phyloP scores from a whole-genome alignment of 2,113 vertebrate species.

The Athene noctua region DNA sequence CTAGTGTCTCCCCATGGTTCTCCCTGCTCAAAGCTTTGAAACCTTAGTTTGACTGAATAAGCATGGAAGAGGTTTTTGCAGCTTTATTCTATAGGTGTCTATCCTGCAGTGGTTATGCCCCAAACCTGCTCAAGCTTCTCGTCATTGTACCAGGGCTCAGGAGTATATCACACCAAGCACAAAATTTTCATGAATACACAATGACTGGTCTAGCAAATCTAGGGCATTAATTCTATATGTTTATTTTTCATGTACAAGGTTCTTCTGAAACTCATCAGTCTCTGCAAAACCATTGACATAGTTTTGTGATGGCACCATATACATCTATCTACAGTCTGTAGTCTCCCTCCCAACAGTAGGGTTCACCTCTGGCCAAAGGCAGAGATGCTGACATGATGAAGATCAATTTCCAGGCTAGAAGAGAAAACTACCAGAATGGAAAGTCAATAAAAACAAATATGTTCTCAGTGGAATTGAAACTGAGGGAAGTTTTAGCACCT shows the following conservation, averaged over 20 bases:
- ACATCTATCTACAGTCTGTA: neutral
- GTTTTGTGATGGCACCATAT: neutral
- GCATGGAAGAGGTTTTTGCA: neutral
- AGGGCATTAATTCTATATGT: neutral
- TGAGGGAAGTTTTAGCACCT: constrained; percentile 1
- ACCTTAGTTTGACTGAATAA: neutral
- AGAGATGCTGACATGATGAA: neutral
- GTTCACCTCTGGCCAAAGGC: neutral
- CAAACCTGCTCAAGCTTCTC: neutral
- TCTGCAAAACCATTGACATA: neutral
- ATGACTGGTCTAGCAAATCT: neutral
- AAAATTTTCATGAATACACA: neutral
- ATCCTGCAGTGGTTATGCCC: neutral
- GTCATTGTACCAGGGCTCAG: neutral
- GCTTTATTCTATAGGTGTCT: neutral
- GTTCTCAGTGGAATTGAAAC: neutral
- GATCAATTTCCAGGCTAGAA: neutral
- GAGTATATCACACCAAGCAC: neutral
- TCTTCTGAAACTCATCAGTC: neutral
- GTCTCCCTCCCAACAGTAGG: neutral
- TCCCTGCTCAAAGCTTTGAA: neutral
- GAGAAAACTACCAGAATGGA: neutral
- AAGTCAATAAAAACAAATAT: constrained; percentile 34
- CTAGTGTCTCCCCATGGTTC: neutral
- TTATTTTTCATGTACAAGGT: neutral